Evolutionary conservation across 2,113 vertebrate species (phyloP), one percentile per base, ranked within the genome.

Genomic region (Rostratula benghalensis): DNA sequence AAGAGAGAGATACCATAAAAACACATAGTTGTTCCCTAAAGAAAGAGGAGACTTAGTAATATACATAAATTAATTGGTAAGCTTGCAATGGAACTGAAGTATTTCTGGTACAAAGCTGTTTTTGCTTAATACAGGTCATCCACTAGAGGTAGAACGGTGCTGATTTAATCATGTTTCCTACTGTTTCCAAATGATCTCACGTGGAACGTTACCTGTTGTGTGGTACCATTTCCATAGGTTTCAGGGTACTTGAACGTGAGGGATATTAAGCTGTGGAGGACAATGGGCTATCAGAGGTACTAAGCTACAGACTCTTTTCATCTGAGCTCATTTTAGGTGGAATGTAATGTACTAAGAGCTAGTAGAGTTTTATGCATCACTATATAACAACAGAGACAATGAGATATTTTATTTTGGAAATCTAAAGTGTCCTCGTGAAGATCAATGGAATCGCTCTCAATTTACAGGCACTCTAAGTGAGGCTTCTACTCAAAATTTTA

Each of bases 321-420:
- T 15, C 45, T 15, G 57, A 85, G 82, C 79, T 76, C 8, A 0
- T 18, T 18, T 17, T 33, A 13, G 22, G 1, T 59, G 46, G 76
- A 81, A 70, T 27, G 15, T 77, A 3, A 59, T 48, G 23, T 6
- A 33, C n/a, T 18, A 35, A 35, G 83, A 81, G 50, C 54, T 63
- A 10, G 7, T 3, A 9, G 37, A 65, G 31, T 37, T 13, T 65
- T 1, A 0, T 9, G 6, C 1, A 0, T 19, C 31, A 1, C 70
- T 64, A 0, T 0, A 9, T 13, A 41, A 20, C 68, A 54, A 64
- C 10, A 89, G 73, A 88, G 64, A 69, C 30, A 51, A 57, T 14
- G 76, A 69, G 54, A 31, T 31, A 12, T 7, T 75, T 69, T 2
- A 35, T 53, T 65, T 41, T 90, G 90, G 41, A 83, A 43, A 61